Conservation (phyloP, 1,140 invertebrate genomes). For the Bradynema listronoti region DNA sequence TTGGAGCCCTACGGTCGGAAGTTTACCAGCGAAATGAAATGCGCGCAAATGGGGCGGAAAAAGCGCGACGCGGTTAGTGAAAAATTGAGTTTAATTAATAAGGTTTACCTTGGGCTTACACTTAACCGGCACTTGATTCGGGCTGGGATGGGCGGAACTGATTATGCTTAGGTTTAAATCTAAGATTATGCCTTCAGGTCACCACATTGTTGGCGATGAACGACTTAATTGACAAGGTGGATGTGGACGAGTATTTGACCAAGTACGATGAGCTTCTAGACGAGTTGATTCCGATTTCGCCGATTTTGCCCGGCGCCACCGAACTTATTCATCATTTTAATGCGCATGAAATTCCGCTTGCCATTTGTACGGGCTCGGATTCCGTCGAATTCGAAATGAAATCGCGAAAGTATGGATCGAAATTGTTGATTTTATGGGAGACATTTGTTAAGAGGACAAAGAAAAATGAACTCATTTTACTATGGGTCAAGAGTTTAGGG, state of each 20-base stretch:
- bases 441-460: slow-evolving; percentile 13
- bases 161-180: too few relatives aligned
- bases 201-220: slow-evolving; percentile 7
- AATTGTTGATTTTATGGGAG: too few relatives aligned
- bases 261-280: slow-evolving; percentile 60
- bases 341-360: slow-evolving; percentile 69
- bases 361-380: slow-evolving; percentile 80
- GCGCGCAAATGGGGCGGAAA: slow-evolving; percentile 23
- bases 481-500: slow-evolving; percentile 5
- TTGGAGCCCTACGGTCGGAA: slow-evolving; percentile 17
- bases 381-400: slow-evolving; percentile 71
- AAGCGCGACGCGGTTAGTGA: slow-evolving; percentile 23
- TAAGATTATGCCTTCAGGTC: too few relatives aligned
- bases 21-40: slow-evolving; percentile 36
- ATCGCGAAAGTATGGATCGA: slow-evolving; percentile 35
- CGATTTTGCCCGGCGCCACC: slow-evolving; percentile 64
- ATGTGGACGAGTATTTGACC: slow-evolving; percentile 64
- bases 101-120: too few relatives aligned
- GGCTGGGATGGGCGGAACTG: too few relatives aligned
- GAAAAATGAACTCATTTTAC: not conserved
- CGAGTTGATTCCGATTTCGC: slow-evolving; percentile 63
- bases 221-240: slow-evolving; percentile 4
- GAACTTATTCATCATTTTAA: slow-evolving; percentile 73
- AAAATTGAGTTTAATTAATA: slow-evolving; percentile 21
- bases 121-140: too few relatives aligned